These are phyloP conservation scores for Hexactinellida sp. DNA, from an alignment of 37 sponge, comb jelly and placozoan genomes.

Conservation along the genomic window DNA sequence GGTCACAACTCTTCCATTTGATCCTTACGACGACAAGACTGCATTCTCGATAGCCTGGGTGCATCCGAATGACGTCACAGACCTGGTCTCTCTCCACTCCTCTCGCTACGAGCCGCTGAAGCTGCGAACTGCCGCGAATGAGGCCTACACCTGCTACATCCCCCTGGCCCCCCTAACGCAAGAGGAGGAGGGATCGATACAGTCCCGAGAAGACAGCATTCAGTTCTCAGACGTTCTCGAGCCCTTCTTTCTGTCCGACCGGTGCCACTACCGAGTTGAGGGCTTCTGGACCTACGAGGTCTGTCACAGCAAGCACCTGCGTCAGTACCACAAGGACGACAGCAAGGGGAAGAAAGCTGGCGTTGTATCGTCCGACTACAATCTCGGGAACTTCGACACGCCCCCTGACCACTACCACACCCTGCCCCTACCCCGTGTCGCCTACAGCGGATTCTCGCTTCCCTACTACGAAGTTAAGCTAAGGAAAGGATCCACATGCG, in stretches of 20 bases:
- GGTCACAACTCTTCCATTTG: neutral
- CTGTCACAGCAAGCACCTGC: constrained; percentile 35
- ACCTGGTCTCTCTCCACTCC: neutral
- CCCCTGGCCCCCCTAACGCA: neutral
- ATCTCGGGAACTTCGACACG: neutral
- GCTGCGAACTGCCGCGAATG: neutral
- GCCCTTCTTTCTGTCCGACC: neutral
- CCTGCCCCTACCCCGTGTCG: constrained; percentile 22
- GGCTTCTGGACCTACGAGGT: constrained; percentile 66
- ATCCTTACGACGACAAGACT: neutral
- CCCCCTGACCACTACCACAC: neutral
- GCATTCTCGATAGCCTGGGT: neutral
- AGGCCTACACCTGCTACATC: neutral
- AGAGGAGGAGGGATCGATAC: neutral
- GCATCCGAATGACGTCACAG: neutral
- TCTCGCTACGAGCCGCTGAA: neutral
- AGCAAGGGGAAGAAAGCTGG: neutral
- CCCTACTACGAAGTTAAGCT: constrained; percentile 47
- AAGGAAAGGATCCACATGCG: constrained; percentile 50
- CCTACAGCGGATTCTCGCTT: constrained; percentile 34
- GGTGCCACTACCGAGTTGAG: constrained; percentile 21
- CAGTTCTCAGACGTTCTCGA: neutral
- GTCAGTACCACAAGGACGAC: constrained; percentile 51
- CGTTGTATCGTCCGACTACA: neutral
- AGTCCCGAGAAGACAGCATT: neutral